A percentile compares a stretch with the other conserved stretches of the same genome.
Evolutionary conservation across 2,113 vertebrate species (phyloP).

Genomic region (Regulus satrapa): DNA sequence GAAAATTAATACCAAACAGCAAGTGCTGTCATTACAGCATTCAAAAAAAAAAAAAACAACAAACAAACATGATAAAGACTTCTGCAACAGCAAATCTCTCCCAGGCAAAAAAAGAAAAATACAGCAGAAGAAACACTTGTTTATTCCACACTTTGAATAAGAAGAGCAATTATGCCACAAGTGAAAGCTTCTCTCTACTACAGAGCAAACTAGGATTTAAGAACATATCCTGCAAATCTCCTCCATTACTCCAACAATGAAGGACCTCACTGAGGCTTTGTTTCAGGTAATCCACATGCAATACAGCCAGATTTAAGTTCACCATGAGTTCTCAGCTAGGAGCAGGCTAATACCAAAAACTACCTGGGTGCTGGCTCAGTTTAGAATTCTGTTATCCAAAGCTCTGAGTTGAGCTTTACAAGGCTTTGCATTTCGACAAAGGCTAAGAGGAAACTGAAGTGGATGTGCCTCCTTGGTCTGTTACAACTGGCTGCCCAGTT

Average conservation of each 20-base stretch:
- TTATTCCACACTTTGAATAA: not conserved
- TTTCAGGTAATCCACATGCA: not conserved
- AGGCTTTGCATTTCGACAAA: not conserved
- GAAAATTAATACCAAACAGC: not conserved
- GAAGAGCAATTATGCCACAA: not conserved
- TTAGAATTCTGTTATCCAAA: not conserved
- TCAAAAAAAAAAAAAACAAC: not conserved
- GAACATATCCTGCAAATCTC: not conserved
- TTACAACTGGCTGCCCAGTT: not conserved
- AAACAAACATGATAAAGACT: not conserved
- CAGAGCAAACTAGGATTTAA: not conserved
- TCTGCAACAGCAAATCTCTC: not conserved
- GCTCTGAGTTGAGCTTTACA: not conserved
- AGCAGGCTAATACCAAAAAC: not conserved
- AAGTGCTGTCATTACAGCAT: not conserved
- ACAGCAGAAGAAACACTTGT: not conserved
- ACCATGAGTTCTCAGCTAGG: not conserved
- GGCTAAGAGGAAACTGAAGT: not conserved
- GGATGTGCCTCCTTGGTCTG: not conserved
- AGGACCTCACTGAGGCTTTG: not conserved
- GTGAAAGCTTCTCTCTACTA: not conserved
- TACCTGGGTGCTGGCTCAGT: not conserved
- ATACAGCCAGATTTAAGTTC: not conserved
- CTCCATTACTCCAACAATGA: not conserved
- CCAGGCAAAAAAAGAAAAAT: not conserved